Evolutionary conservation across 2,113 vertebrate genomes (phyloP).

Genomic region (Rhinogobius similis): DNA sequence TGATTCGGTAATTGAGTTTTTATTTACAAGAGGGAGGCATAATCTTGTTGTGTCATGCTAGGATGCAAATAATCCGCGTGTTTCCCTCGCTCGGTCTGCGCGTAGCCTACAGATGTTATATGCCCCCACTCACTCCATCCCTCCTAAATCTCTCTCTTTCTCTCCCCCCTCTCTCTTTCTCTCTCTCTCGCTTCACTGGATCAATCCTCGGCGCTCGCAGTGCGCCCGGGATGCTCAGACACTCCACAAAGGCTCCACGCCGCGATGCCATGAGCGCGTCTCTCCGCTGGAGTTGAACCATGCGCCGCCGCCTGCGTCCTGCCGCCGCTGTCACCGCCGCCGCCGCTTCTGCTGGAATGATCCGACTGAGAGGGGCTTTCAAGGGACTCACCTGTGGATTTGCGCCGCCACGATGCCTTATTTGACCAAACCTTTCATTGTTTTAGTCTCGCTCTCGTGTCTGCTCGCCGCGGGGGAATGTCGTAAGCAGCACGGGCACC

Average conservation of each 20-base stretch:
- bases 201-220: conserved; percentile 3
- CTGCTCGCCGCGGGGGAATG: conserved; percentile 81
- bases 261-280: conserved; percentile 43
- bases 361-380: conserved; percentile 52
- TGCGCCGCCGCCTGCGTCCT: conserved; percentile 66
- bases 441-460: conserved; percentile 76
- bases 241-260: background rate
- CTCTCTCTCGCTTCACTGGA: conserved; percentile 14
- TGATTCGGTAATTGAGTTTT: conserved; percentile 39
- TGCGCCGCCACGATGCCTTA: conserved; percentile 79
- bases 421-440: conserved; percentile 77
- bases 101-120: conserved; percentile 38
- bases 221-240: conserved; percentile 7
- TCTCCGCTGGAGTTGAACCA: conserved; percentile 29
- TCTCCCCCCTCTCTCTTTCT: conserved; percentile 1
- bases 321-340: conserved; percentile 27
- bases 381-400: conserved; percentile 66
- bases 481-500: conserved; percentile 76
- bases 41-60: conserved; percentile 53
- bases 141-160: conserved; percentile 8
- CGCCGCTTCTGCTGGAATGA: conserved; percentile 37
- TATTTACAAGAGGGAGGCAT: conserved; percentile 52
- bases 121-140: conserved; percentile 10
- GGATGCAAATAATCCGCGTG: conserved; percentile 52
- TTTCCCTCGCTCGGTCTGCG: background rate